Evolutionary conservation across 2,888 invertebrate genomes (phyloP).

Genomic region (Drosophila pullipes): DNA sequence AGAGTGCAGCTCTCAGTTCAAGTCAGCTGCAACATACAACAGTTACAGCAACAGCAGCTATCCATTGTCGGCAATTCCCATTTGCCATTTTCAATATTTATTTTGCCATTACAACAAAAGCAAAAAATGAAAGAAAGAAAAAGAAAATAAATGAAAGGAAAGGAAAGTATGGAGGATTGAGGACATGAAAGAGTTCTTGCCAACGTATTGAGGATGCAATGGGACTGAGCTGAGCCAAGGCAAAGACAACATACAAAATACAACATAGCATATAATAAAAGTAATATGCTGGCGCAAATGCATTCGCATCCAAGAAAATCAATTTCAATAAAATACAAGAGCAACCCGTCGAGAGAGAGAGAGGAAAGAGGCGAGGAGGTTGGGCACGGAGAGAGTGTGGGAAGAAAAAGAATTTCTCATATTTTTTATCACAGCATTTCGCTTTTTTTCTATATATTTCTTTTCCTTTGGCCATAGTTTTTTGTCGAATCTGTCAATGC

Average conservation of each 20-base stretch:
- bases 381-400: not conserved
- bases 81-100: slow-evolving; percentile 78
- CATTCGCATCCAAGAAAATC: slow-evolving; percentile 78
- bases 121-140: slow-evolving; percentile 9
- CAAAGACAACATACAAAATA: slow-evolving; percentile 48
- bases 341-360: slow-evolving; percentile 22
- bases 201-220: slow-evolving; percentile 48
- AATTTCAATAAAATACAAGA: slow-evolving; percentile 79
- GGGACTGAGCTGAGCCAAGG: slow-evolving; percentile 30
- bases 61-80: slow-evolving; percentile 75
- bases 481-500: slow-evolving; percentile 79
- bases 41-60: slow-evolving; percentile 7
- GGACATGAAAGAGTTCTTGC: slow-evolving; percentile 16
- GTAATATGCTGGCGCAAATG: slow-evolving; percentile 81
- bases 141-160: slow-evolving; percentile 6
- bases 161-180: not conserved
- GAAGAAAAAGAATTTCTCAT: slow-evolving; percentile 44
- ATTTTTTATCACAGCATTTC: slow-evolving; percentile 48
- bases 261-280: slow-evolving; percentile 75
- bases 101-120: slow-evolving; percentile 60
- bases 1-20: slow-evolving; percentile 9
- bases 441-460: slow-evolving; percentile 4
- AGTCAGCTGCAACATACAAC: slow-evolving; percentile 18
- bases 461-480: slow-evolving; percentile 66
- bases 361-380: not conserved